Evolutionary conservation across 2,888 invertebrate species (phyloP).

Genomic region (Protophormia terraenovae): DNA sequence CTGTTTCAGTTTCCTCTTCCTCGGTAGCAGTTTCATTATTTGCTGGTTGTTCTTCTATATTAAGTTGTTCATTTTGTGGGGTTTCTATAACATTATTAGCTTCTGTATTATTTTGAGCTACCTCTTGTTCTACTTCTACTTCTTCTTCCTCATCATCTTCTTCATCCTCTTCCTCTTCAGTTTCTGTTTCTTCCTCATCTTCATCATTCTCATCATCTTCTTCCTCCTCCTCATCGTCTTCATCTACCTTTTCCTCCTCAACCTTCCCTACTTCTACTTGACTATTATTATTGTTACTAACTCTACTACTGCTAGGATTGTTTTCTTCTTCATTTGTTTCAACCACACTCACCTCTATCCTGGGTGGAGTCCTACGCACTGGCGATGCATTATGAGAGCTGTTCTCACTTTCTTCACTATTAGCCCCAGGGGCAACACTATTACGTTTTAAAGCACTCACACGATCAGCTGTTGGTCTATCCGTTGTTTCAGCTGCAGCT

Average conservation of each 20-base stretch:
- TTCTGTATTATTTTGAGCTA: neutral
- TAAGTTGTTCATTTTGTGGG: neutral
- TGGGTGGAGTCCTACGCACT: constrained; percentile 87
- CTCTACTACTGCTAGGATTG: constrained; percentile 41
- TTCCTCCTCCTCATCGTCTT: constrained; percentile 68
- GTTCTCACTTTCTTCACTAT: constrained; percentile 84
- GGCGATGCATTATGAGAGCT: constrained; percentile 82
- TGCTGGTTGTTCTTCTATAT: constrained; percentile 27
- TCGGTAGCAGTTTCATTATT: neutral
- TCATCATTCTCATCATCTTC: constrained; percentile 49
- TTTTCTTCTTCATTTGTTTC: constrained; percentile 76
- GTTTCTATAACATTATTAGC: neutral
- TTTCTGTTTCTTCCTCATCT: constrained; percentile 21
- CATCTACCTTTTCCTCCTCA: constrained; percentile 62
- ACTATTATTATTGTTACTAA: constrained; percentile 27
- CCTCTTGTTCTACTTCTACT: no score
- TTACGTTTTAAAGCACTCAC: constrained; percentile 82
- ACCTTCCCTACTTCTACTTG: constrained; percentile 40
- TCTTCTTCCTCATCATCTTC: neutral
- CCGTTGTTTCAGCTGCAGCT: constrained; percentile 82
- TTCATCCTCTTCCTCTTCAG: neutral
- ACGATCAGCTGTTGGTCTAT: constrained; percentile 82
- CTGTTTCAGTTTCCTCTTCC: constrained; percentile 47
- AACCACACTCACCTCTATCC: constrained; percentile 88
- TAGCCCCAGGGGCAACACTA: constrained; percentile 72